Conservation (phyloP, 2,113 vertebrate genomes). For the Chamaetylas fuelleborni region DNA sequence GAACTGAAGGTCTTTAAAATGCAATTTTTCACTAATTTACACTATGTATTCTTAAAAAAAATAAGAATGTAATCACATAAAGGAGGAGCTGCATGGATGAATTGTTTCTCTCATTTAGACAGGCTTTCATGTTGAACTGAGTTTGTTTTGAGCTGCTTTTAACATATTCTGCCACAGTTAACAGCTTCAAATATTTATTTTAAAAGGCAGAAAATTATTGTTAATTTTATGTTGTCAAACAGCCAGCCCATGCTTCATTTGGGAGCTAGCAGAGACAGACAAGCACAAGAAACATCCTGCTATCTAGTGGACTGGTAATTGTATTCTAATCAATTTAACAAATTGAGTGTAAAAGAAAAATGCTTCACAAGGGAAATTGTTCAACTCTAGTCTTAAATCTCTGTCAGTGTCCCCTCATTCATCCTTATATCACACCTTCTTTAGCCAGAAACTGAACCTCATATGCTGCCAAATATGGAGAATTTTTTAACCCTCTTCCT, state of each 20-base stretch:
- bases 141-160: constrained; percentile 7
- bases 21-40: neutral
- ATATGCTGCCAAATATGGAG: neutral
- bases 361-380: constrained; percentile 26
- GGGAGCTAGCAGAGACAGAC: constrained; percentile 26
- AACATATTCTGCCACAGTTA: constrained; percentile 10
- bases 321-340: constrained; percentile 47
- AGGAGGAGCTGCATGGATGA: neutral
- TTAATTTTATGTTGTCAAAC: constrained; percentile 43
- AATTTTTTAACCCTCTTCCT: neutral
- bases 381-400: neutral
- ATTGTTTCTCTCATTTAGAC: neutral
- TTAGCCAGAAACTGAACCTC: neutral
- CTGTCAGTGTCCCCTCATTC: neutral
- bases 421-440: neutral
- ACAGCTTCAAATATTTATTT: constrained; percentile 48
- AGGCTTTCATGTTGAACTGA: neutral
- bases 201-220: constrained; percentile 48
- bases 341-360: constrained; percentile 35
- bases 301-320: constrained; percentile 45
- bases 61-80: neutral
- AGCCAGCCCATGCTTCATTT: constrained; percentile 23
- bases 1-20: neutral
- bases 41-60: constrained; percentile 6
- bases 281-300: constrained; percentile 29